Base-by-base conservation (phyloP, 1,140 invertebrate species). In the Tyrophagus putrescentiae region DNA sequence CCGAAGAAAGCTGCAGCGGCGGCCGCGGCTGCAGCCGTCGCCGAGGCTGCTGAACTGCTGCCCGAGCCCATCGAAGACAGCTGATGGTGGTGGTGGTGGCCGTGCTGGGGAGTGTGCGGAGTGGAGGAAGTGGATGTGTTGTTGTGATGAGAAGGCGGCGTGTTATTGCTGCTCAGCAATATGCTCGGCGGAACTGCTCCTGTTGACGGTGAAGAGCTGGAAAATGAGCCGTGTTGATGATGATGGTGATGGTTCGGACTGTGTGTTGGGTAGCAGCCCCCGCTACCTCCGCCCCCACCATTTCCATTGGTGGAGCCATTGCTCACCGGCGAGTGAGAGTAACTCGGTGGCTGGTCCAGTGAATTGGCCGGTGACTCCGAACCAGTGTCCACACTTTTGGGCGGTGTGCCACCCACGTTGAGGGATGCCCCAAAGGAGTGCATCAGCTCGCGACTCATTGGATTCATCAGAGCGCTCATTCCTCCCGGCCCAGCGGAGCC, bases 1-100 rank as follows among this genome's bases (percentile, higher is more conserved):
- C 52, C 52, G 16, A 54, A 54, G 25, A 54, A 54, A 21, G 52
- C 52, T 9, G 52, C 52, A 13, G 52, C 52, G 3, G 52, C 52
- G 4, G 52, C 52, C 27, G 52, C 52, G n/a, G 52, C 52, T 21
- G 18, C 3, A 21, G 41, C 6, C 11, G 41, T 5, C 3, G 18
- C 18, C 25, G 41, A 42, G 25, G 18, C 25, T 21, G 41, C 41
- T 3, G 41, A n/a, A n/a, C n/a, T n/a, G n/a, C n/a, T 23, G 1
- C 4, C 41, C 18, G 1, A n/a, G 25, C 1, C 6, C 41, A n/a
- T n/a, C n/a, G n/a, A n/a, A n/a, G n/a, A n/a, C n/a, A n/a, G 41
- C 25, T 42, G 41, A 42, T 42, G 41, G 18, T 5, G 41, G 25
- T 42, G 41, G 25, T 42, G 41, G n/a, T 5, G 41, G 41, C 3